Conservation (phyloP, 1,140 invertebrate species). For the Gryllus bimaculatus region DNA sequence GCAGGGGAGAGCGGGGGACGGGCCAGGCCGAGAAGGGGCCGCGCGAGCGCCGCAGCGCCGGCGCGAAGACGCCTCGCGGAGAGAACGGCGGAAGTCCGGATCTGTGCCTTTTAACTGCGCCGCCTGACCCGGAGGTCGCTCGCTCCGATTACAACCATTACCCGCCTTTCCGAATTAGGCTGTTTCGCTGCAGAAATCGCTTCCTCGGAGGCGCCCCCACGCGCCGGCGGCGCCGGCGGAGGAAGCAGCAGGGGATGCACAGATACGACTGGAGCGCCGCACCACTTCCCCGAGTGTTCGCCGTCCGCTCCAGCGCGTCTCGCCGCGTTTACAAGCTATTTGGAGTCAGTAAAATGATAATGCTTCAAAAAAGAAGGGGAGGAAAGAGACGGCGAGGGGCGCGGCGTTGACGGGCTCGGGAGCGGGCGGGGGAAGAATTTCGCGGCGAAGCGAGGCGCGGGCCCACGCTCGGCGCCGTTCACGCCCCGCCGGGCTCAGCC, state of each 20-base stretch:
- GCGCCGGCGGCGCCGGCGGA: not conserved
- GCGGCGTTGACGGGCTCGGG: not conserved
- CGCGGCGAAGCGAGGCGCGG: not conserved
- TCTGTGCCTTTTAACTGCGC: conserved; percentile 11
- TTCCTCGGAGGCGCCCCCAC: conserved; percentile 21
- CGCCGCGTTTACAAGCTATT: conserved; percentile 36
- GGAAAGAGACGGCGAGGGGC: not conserved
- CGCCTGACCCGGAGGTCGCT: conserved; percentile 17
- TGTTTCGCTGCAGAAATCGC: conserved; percentile 33
- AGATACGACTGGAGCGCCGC: not conserved
- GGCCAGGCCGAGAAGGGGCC: not conserved
- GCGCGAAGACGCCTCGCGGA: not conserved
- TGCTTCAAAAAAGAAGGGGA: conserved; percentile 34
- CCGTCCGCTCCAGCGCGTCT: conserved; percentile 28
- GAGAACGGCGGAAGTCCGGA: conserved; percentile 10
- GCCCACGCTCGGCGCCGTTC: not conserved
- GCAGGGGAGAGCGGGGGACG: no score
- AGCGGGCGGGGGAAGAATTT: not conserved
- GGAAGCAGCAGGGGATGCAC: not conserved
- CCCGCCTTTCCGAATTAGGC: conserved; percentile 38
- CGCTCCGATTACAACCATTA: conserved; percentile 36
- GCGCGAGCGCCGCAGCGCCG: no score
- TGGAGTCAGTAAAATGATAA: conserved; percentile 41
- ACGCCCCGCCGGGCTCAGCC: no score
- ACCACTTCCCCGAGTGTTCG: not conserved